Base-by-base conservation (phyloP, 1,140 invertebrate genomes). In the Thaumetopoea pityocampa region DNA sequence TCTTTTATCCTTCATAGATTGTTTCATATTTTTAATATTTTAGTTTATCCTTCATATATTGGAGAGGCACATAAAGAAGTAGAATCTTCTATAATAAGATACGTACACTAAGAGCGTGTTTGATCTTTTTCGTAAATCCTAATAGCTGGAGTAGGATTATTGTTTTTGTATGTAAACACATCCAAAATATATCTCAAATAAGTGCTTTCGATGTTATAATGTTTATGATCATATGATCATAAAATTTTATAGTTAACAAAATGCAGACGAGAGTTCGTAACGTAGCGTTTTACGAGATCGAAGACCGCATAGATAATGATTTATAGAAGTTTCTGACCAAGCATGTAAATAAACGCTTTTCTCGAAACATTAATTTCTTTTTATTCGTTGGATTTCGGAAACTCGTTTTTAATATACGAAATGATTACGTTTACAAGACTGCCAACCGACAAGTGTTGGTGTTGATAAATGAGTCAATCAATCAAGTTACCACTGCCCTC, bases 401-500 rank as follows among this genome's bases (percentile, higher is more conserved):
- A 19, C 3, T 19, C 3, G 18, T 3, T 19, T 15, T 2, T 17
- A 32, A 9, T 16, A 23, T 14, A 35, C 20, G 6, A 35, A 35
- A 23, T 35, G 5, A 5, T 2, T 33, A 14, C 22, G n/a, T 16
- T n/a, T n/a, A n/a, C n/a, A n/a, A n/a, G n/a, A 24, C 16, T 20
- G 12, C 17, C 33, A 35, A 35, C 7, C 12, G 5, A 23, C 24
- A 18, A 2, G 33, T 18, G 10, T 15, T 22, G 20, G 33, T 20
- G 20, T 35, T 35, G 33, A 35, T 35, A 24, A 35, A 35, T 35
- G 33, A 24, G 33, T 35, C 33, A 11, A 24, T 35, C 33, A 23
- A 35, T 35, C 33, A 35, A 23, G 20, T 24, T 5, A 14, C 20
- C 33, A 24, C 20, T 15, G 9, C 33, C 20, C 20, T 35, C 8